Evolutionary conservation across 35 echinoderm and acorn worm genomes (phyloP).

Genomic region (Eucidaris tribuloides): DNA sequence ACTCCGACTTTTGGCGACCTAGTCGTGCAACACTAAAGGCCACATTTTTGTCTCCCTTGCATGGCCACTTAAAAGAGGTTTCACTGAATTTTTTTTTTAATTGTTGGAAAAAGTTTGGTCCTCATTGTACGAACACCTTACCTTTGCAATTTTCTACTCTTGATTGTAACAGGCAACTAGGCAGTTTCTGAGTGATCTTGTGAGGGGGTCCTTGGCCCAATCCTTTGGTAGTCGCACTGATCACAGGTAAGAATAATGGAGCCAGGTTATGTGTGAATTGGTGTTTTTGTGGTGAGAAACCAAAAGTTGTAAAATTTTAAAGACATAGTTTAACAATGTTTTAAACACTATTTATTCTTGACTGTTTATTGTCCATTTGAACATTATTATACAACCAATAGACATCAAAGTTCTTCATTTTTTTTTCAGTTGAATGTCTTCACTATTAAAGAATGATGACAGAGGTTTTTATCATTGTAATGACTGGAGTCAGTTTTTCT

Average conservation of each 20-base stretch:
- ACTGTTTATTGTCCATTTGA: neutral
- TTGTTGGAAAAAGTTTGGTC: neutral
- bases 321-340: neutral
- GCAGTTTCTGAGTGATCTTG: conserved; percentile 65
- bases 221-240: conserved; percentile 49
- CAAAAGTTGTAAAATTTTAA: neutral
- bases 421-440: no score
- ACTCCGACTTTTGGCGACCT: no score
- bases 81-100: neutral
- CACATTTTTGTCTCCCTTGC: no score
- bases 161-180: conserved; percentile 61
- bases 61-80: neutral
- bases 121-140: neutral
- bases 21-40: no score
- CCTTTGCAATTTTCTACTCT: neutral
- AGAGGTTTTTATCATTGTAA: no score
- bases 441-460: no score
- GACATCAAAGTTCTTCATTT: neutral
- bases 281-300: neutral
- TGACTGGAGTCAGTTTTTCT: no score
- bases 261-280: neutral
- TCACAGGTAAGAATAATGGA: conserved; percentile 19
- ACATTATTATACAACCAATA: neutral
- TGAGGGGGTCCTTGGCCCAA: conserved; percentile 43
- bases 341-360: neutral